Evolutionary conservation across 2,797 vertebrate species (phyloP).

Genomic region (Sebastes jordani): DNA sequence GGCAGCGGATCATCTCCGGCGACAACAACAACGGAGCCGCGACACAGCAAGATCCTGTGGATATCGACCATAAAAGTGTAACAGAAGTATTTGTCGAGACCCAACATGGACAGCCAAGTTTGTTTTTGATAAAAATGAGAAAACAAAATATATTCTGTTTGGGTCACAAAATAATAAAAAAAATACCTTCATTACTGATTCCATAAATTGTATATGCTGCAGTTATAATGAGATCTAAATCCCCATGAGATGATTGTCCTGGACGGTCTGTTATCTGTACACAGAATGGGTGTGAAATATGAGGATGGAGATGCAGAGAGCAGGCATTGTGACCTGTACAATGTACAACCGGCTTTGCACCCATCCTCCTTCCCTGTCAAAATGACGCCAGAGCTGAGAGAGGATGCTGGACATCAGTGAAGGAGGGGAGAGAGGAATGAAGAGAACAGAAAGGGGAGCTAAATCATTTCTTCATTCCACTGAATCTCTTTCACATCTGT

Average conservation of each 20-base stretch:
- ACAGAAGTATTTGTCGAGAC: not conserved
- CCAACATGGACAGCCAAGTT: not conserved
- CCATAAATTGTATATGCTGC: not conserved
- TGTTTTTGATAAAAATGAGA: not conserved
- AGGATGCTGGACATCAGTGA: slow-evolving; percentile 44
- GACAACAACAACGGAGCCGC: not conserved
- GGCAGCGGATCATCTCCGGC: not conserved
- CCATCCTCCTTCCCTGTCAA: not conserved
- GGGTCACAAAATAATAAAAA: not conserved
- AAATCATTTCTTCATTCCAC: slow-evolving; percentile 7
- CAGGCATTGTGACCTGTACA: not conserved
- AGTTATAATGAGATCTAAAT: slow-evolving; percentile 35
- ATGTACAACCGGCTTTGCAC: not conserved
- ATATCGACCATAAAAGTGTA: not conserved
- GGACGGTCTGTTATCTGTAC: not conserved
- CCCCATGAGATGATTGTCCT: slow-evolving; percentile 13
- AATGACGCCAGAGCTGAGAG: slow-evolving; percentile 14
- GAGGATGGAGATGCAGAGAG: slow-evolving; percentile 23
- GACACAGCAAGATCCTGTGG: not conserved
- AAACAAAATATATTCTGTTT: not conserved
- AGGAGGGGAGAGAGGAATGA: not conserved
- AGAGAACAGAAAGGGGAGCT: not conserved
- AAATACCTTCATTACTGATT: not conserved
- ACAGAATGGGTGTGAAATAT: not conserved
- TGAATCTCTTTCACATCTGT: slow-evolving; percentile 25